Percentiles rank a stretch among this genome's conserved stretches.
Evolutionary conservation across 2,888 invertebrate genomes (phyloP).

Genomic region (Volucella bombylans): DNA sequence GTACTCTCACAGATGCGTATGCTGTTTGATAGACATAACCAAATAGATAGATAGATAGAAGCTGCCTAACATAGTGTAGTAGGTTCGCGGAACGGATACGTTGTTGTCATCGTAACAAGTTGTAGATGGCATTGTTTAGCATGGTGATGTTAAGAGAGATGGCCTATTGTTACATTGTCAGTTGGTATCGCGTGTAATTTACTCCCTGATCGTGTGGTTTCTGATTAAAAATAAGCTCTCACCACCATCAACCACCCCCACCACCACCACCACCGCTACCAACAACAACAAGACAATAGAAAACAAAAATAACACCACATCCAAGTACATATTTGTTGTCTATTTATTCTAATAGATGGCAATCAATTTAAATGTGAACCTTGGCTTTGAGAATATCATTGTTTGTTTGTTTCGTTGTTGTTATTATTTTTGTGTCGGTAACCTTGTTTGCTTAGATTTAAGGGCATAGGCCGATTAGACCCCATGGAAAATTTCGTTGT

Average conservation of each 20-base stretch:
- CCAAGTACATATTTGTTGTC: conserved; percentile 18
- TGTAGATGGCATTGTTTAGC: conserved; percentile 39
- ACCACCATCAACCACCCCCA: too few species aligned
- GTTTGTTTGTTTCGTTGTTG: neutral
- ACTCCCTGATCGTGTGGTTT: conserved; percentile 63
- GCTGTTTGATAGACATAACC: conserved; percentile 20
- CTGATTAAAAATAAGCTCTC: conserved; percentile 44
- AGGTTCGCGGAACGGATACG: neutral
- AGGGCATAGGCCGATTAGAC: neutral
- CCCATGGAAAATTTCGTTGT: too few species aligned
- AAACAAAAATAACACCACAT: neutral
- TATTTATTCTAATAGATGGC: conserved; percentile 21
- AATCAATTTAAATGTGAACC: conserved; percentile 47
- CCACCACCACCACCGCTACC: too few species aligned
- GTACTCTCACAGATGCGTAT: conserved; percentile 37
- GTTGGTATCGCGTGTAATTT: conserved; percentile 36
- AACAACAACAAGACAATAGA: neutral
- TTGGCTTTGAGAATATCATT: conserved; percentile 41
- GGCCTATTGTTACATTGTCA: conserved; percentile 56
- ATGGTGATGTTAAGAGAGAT: conserved; percentile 12
- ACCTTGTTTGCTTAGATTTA: neutral
- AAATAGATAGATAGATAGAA: neutral
- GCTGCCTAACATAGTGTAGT: neutral
- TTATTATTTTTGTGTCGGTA: neutral
- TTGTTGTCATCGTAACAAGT: neutral